A percentile compares a stretch with the other conserved stretches of the same genome.
Evolutionary conservation across 2,797 vertebrate genomes (phyloP).

Genomic region (Vireo griseus): DNA sequence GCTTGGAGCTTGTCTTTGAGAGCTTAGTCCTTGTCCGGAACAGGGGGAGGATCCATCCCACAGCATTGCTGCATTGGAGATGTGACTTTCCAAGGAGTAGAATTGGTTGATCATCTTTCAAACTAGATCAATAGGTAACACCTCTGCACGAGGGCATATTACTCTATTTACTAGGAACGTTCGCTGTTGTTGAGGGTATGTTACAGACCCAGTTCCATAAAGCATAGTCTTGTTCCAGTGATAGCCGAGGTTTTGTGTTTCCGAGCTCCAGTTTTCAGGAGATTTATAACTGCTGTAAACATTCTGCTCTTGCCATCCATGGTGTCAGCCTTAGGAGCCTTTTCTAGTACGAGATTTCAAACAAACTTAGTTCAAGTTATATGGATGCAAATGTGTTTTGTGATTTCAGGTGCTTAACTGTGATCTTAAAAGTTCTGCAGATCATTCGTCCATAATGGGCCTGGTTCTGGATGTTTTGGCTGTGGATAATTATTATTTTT

Average conservation of each 20-base stretch:
- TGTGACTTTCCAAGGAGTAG: constrained; percentile 46
- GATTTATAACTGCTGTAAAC: constrained; percentile 67
- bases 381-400: constrained; percentile 60
- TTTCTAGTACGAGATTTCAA: constrained; percentile 51
- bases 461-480: constrained; percentile 48
- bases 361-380: constrained; percentile 56
- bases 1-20: constrained; percentile 46
- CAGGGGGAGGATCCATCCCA: constrained; percentile 15
- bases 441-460: constrained; percentile 52
- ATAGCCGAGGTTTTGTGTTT: constrained; percentile 63
- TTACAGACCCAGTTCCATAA: constrained; percentile 31
- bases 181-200: constrained; percentile 26
- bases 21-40: not conserved
- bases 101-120: constrained; percentile 55
- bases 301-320: constrained; percentile 56
- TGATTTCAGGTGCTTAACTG: constrained; percentile 70
- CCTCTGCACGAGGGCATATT: constrained; percentile 15
- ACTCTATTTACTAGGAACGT: constrained; percentile 30
- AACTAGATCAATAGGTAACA: constrained; percentile 34
- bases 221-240: constrained; percentile 56
- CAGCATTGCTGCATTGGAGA: not conserved
- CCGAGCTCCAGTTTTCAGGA: constrained; percentile 68
- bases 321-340: constrained; percentile 65
- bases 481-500: not conserved
- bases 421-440: constrained; percentile 61